Percentiles rank a stretch among this genome's conserved stretches.
phyloP scores from a whole-genome alignment of 92 coral and sea anemone species.

The Epizoanthus fatuus region DNA sequence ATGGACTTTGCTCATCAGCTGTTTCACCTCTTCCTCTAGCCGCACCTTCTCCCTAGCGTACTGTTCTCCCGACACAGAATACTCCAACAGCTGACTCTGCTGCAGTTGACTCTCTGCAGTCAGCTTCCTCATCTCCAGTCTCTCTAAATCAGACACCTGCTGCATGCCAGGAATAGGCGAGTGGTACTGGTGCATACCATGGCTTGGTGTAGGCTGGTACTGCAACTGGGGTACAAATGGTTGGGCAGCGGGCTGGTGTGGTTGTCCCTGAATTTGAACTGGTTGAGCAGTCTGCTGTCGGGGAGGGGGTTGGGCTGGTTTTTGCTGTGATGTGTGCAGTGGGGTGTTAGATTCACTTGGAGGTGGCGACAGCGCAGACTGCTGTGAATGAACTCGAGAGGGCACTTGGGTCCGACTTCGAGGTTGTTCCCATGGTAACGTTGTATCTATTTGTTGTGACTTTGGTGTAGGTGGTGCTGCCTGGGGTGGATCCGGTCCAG shows the following conservation, averaged over 20 bases:
- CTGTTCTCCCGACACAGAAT: slow-evolving; percentile 69
- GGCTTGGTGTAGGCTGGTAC: slow-evolving; percentile 47
- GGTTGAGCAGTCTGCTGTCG: slow-evolving; percentile 14
- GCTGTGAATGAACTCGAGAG: slow-evolving; percentile 38
- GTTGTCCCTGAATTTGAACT: slow-evolving; percentile 11
- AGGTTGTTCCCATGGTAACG: slow-evolving; percentile 45
- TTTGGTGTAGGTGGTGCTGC: background rate
- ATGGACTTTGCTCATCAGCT: slow-evolving; percentile 81
- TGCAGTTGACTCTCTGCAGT: slow-evolving; percentile 65
- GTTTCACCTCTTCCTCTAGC: slow-evolving; percentile 80
- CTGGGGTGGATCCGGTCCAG: background rate
- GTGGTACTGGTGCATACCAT: slow-evolving; percentile 19
- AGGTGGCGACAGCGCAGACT: background rate
- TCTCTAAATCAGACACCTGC: slow-evolving; percentile 50
- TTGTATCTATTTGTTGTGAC: background rate
- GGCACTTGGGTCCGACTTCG: slow-evolving; percentile 17
- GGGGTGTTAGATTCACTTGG: slow-evolving; percentile 7
- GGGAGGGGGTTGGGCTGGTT: slow-evolving; percentile 33
- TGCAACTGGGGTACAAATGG: slow-evolving; percentile 47
- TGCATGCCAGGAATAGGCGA: slow-evolving; percentile 32
- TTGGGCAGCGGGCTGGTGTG: slow-evolving; percentile 27
- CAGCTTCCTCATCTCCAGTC: slow-evolving; percentile 63
- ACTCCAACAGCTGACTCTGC: slow-evolving; percentile 59
- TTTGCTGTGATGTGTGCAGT: background rate
- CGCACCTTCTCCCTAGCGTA: slow-evolving; percentile 67